A percentile compares a stretch with the other conserved stretches of the same genome.
phyloP scores from a whole-genome alignment of 1,140 invertebrate genomes.

The Globodera rostochiensis region DNA sequence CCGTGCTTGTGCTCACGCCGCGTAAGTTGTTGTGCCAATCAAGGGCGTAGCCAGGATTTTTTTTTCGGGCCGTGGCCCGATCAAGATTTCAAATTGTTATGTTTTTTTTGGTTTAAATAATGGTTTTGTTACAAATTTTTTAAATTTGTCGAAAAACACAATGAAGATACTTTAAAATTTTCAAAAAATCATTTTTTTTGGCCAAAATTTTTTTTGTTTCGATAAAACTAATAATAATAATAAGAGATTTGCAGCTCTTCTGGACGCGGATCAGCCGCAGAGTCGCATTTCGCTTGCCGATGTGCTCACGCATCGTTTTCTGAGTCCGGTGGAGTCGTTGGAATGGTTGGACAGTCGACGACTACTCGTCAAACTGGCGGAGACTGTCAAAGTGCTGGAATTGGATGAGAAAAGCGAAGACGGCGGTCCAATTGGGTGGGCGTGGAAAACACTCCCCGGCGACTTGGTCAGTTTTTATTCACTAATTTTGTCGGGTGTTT shows the following conservation, averaged over 20 bases:
- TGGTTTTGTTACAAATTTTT: background rate
- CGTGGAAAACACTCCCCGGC: constrained; percentile 20
- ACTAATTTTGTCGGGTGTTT: too few species aligned
- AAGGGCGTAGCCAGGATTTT: background rate
- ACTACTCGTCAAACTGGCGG: constrained; percentile 38
- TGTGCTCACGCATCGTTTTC: constrained; percentile 38
- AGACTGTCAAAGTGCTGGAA: constrained; percentile 47
- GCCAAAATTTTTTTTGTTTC: background rate
- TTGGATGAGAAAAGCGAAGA: constrained; percentile 10
- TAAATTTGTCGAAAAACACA: too few species aligned
- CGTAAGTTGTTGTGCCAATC: constrained; percentile 35
- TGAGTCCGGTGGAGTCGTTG: constrained; percentile 48
- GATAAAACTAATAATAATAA: background rate
- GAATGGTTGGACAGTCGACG: constrained; percentile 49
- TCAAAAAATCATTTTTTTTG: background rate
- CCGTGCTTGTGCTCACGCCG: constrained; percentile 51
- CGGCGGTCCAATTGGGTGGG: constrained; percentile 6
- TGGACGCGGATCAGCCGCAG: constrained; percentile 31
- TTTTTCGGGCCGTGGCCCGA: too few species aligned
- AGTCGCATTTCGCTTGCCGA: constrained; percentile 34
- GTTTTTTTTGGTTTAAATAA: background rate
- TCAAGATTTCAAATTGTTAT: too few species aligned
- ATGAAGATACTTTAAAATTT: too few species aligned
- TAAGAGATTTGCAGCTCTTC: constrained; percentile 33
- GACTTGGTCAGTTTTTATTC: constrained; percentile 21